phyloP scores from a whole-genome alignment of 1,140 invertebrate genomes.

The Neodiprion pinetum region DNA sequence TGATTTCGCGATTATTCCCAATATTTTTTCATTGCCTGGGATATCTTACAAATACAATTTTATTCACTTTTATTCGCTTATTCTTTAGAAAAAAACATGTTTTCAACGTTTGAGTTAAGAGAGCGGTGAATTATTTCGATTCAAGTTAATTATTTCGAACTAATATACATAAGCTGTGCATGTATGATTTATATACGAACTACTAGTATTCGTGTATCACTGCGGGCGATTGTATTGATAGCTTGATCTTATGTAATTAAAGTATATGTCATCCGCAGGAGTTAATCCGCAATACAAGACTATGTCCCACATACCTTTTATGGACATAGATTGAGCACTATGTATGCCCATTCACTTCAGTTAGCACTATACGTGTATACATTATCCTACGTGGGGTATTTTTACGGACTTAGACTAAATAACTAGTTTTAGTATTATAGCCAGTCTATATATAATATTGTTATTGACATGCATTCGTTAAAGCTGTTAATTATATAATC shows the following conservation, averaged over 20 bases:
- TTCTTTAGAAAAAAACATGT: no score
- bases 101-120: no score
- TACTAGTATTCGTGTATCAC: background rate
- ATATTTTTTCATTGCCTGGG: no score
- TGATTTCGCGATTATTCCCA: no score
- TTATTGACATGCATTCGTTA: background rate
- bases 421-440: background rate
- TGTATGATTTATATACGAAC: no score
- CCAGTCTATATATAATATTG: background rate
- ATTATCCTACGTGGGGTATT: background rate
- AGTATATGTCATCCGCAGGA: background rate
- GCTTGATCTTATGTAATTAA: background rate
- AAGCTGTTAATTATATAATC: background rate
- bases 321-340: background rate
- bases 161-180: no score
- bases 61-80: no score
- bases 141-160: no score
- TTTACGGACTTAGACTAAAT: background rate
- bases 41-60: no score
- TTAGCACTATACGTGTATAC: no score
- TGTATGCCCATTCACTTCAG: slow-evolving; percentile 5
- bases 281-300: background rate
- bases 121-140: no score
- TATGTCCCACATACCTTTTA: slow-evolving; percentile 9
- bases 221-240: background rate